Percentiles rank a stretch among this genome's conserved stretches.
Conservation (phyloP, 2,113 vertebrate species). For the Apaloderma vittatum region DNA sequence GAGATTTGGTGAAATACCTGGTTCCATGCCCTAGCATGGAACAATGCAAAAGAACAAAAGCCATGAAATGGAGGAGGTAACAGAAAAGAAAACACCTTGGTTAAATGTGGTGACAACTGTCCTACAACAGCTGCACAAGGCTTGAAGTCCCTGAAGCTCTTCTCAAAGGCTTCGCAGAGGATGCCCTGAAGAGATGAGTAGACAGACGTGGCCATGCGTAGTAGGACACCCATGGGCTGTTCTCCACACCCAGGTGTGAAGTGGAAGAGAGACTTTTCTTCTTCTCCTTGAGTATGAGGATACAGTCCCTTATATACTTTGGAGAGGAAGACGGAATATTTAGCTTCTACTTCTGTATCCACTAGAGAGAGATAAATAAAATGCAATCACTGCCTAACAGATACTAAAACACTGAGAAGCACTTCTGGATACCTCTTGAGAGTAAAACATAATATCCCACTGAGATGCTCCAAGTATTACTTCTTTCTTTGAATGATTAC, state of each 20-base stretch:
- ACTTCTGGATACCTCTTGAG: constrained; percentile 60
- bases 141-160: background rate
- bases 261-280: background rate
- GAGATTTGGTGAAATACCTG: background rate
- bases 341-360: constrained; percentile 25
- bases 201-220: accelerated
- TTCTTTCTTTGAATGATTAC: constrained; percentile 39
- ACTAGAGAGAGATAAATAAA: constrained; percentile 58
- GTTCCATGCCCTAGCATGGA: background rate
- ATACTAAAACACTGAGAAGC: constrained; percentile 67
- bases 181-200: background rate
- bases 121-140: background rate
- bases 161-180: background rate
- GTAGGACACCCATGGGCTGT: accelerated
- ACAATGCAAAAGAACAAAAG: background rate
- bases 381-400: constrained; percentile 61
- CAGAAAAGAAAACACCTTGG: background rate
- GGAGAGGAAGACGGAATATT: constrained; percentile 33
- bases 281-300: background rate
- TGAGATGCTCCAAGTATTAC: constrained; percentile 1
- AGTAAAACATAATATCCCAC: constrained; percentile 5
- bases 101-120: background rate
- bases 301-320: background rate
- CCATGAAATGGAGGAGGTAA: background rate
- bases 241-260: background rate